These are phyloP conservation scores for Xiphophorus hellerii DNA, from an alignment of 2,113 vertebrate species.

Conservation along the genomic window DNA sequence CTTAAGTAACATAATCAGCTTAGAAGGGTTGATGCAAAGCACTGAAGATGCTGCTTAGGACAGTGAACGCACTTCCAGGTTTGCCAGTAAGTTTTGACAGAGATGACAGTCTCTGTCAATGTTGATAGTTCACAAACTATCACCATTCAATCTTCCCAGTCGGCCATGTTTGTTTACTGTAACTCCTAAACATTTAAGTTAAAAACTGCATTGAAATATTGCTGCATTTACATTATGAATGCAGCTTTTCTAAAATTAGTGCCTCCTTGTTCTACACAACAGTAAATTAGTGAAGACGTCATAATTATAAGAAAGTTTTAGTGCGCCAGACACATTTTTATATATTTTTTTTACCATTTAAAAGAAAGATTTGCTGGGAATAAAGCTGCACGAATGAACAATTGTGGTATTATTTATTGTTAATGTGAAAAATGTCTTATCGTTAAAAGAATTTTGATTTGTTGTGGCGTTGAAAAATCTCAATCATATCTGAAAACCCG, in stretches of 20 bases:
- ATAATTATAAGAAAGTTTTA: no score
- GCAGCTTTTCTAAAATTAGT: neutral
- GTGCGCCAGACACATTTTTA: no score
- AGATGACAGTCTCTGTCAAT: neutral
- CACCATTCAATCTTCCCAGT: no score
- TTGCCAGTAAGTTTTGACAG: slow-evolving; percentile 27
- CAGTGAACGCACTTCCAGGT: neutral
- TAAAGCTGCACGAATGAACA: neutral
- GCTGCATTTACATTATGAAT: neutral
- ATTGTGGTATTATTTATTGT: no score
- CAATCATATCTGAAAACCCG: no score
- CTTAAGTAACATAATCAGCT: slow-evolving; percentile 75
- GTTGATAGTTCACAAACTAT: no score
- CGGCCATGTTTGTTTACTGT: no score
- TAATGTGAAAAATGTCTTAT: no score
- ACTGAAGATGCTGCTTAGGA: slow-evolving; percentile 34
- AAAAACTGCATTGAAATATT: neutral
- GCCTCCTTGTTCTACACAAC: neutral
- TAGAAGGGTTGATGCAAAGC: slow-evolving; percentile 58
- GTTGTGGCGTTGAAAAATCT: no score
- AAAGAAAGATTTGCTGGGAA: neutral
- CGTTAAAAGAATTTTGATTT: no score
- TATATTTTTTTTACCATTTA: neutral
- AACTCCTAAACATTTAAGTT: no score
- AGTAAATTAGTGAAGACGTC: neutral